Evolutionary conservation across 2,113 vertebrate species (phyloP).

Genomic region (Micromys minutus): DNA sequence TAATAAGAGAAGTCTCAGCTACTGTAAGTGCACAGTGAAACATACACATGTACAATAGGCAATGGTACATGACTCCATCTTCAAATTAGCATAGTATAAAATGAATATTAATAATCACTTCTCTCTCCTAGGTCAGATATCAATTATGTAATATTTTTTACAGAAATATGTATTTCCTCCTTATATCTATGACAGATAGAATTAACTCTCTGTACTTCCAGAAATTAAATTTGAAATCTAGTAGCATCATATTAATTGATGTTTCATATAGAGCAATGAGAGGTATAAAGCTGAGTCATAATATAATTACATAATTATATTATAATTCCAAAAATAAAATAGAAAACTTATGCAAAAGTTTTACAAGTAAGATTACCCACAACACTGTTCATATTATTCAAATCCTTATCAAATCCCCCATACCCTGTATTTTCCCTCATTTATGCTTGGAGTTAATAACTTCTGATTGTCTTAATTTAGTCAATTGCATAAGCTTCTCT

Average conservation of each 20-base stretch:
- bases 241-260: background rate
- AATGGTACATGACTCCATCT: background rate
- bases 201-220: conserved; percentile 22
- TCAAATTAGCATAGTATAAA: background rate
- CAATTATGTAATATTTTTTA: background rate
- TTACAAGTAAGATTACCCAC: background rate
- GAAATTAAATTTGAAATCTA: conserved; percentile 39
- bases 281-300: background rate
- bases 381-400: background rate
- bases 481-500: conserved; percentile 8
- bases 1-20: background rate
- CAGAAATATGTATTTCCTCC: background rate
- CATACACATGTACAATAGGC: background rate
- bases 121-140: conserved; percentile 19
- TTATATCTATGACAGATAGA: conserved; percentile 27
- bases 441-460: conserved; percentile 39
- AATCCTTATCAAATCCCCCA: background rate
- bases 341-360: background rate
- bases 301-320: background rate
- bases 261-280: background rate
- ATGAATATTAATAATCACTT: conserved; percentile 23
- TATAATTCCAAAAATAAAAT: background rate
- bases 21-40: background rate
- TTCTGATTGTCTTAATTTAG: background rate
- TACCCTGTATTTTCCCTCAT: background rate